A percentile compares a stretch with the other conserved stretches of the same genome.
Evolutionary conservation across 2,113 vertebrate genomes (phyloP).

Genomic region (Numida meleagris): DNA sequence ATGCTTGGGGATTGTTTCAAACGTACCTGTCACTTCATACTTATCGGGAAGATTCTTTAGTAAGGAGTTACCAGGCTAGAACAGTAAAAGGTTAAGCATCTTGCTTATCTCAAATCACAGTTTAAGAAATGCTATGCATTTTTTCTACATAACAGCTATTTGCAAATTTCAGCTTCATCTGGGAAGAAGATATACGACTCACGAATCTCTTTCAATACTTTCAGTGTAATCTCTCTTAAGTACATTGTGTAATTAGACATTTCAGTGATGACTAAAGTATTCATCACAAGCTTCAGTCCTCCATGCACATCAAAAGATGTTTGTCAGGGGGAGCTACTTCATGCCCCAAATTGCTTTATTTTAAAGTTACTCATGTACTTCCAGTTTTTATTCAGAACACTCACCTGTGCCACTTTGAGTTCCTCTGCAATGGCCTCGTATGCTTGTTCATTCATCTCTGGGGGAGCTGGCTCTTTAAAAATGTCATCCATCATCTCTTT

Average conservation of each 20-base stretch:
- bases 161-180: background rate
- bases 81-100: background rate
- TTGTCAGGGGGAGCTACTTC: background rate
- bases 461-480: conserved; percentile 83
- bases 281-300: background rate
- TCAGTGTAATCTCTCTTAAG: background rate
- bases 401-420: conserved; percentile 87
- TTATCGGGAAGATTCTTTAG: background rate
- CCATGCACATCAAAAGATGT: background rate
- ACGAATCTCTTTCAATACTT: background rate
- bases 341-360: background rate
- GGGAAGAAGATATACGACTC: background rate
- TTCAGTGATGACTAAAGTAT: background rate
- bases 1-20: background rate
- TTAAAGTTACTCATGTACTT: background rate
- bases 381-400: background rate
- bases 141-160: too few relatives aligned
- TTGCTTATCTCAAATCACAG: background rate
- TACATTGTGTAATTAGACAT: background rate
- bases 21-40: background rate
- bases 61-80: background rate
- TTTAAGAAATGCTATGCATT: background rate
- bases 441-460: conserved; percentile 89
- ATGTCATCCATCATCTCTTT: conserved; percentile 73
- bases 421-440: conserved; percentile 89